These are phyloP conservation scores for Brachyptera risi DNA, from an alignment of 2,888 invertebrate species.

Conservation along the genomic window DNA sequence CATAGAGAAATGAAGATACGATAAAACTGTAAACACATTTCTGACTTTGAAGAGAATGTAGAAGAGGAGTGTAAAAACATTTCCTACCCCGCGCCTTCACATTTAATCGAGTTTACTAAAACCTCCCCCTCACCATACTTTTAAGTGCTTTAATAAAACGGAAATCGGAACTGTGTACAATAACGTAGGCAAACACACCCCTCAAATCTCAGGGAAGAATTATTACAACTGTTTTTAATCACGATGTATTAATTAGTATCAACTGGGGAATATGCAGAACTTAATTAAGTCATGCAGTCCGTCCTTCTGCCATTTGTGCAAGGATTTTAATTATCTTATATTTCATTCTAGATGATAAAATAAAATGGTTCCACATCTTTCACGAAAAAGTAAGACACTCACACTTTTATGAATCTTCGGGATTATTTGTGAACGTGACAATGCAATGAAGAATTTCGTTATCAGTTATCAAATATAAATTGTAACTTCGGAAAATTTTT, in stretches of 20 bases:
- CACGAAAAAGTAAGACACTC: no score
- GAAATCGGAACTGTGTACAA: neutral
- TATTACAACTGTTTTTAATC: neutral
- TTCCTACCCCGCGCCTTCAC: neutral
- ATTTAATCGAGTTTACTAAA: neutral
- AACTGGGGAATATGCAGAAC: neutral
- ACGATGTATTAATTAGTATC: neutral
- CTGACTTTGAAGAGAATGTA: neutral
- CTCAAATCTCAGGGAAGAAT: neutral
- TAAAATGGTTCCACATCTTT: no score
- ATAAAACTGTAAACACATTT: neutral
- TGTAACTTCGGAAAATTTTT: no score
- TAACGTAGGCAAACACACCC: neutral
- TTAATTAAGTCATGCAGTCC: no score
- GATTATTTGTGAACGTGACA: no score
- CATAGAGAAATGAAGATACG: neutral
- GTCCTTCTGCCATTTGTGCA: no score
- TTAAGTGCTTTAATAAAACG: slow-evolving; percentile 2
- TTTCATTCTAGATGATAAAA: no score
- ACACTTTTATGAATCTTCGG: no score
- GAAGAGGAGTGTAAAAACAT: neutral
- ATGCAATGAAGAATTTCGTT: no score
- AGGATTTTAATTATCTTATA: no score
- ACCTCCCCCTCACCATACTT: neutral
- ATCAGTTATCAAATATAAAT: no score